phyloP scores from a whole-genome alignment of 2,113 vertebrate species.

The Sinocyclocheilus rhinocerous region DNA sequence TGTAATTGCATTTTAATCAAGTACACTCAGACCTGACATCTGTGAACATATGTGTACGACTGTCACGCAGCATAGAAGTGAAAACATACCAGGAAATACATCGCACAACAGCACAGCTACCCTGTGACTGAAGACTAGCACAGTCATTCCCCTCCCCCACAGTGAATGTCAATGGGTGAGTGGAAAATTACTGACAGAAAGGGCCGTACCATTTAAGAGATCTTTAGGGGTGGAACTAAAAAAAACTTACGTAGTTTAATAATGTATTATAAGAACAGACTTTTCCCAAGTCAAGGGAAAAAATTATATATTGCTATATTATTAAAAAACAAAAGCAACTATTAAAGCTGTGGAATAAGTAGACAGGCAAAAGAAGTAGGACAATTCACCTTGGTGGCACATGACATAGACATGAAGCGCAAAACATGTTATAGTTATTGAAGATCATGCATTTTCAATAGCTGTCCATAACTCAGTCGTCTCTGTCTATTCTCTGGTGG shows the following conservation, averaged over 20 bases:
- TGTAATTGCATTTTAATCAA: neutral
- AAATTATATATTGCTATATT: neutral
- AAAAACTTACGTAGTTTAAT: neutral
- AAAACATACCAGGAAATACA: constrained; percentile 9
- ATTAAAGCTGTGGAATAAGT: constrained; percentile 15
- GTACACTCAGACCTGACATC: neutral
- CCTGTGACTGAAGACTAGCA: constrained; percentile 37
- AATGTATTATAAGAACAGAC: neutral
- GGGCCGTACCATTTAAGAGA: constrained; percentile 49
- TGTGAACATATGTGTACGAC: neutral
- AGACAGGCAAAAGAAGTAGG: neutral
- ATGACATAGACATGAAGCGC: neutral
- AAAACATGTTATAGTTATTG: neutral
- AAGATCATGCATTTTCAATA: neutral
- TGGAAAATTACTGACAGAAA: constrained; percentile 55
- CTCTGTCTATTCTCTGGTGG: neutral
- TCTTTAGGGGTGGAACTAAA: constrained; percentile 18
- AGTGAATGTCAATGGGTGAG: constrained; percentile 46
- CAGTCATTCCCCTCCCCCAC: constrained; percentile 51
- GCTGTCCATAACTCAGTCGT: neutral
- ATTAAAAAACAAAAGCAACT: neutral
- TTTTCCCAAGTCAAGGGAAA: neutral
- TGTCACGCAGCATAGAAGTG: neutral
- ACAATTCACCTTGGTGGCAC: neutral
- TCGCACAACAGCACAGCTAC: constrained; percentile 29